Percentiles rank a stretch among this genome's conserved stretches.
Conservation (phyloP, 2,797 vertebrate genomes). For the Anas bernieri region DNA sequence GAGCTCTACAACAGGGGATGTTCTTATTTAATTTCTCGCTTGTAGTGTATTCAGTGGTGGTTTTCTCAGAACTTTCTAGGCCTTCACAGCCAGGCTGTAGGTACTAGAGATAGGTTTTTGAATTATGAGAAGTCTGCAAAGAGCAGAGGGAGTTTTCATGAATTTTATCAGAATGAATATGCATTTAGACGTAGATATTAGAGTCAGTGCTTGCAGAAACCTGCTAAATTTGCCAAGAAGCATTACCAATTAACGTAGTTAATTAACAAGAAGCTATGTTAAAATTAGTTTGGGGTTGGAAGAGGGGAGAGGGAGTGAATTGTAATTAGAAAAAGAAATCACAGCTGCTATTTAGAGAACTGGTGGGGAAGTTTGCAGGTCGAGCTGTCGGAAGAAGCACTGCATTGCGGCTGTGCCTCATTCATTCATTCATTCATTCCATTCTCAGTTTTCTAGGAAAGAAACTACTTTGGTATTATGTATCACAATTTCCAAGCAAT, state of each 20-base stretch:
- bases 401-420: slow-evolving; percentile 43
- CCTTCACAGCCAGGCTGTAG: not conserved
- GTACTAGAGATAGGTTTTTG: slow-evolving; percentile 8
- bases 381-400: not conserved
- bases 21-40: slow-evolving; percentile 1
- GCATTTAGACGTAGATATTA: slow-evolving; percentile 42
- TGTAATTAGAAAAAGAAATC: slow-evolving; percentile 57
- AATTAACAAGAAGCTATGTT: slow-evolving; percentile 69
- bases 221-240: slow-evolving; percentile 55
- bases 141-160: not conserved
- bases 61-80: slow-evolving; percentile 7
- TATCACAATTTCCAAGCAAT: slow-evolving; percentile 42
- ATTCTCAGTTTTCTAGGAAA: slow-evolving; percentile 51
- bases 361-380: slow-evolving; percentile 37
- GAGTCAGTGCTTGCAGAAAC: slow-evolving; percentile 43
- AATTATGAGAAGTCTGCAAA: not conserved
- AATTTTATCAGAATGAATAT: slow-evolving; percentile 43
- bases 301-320: not conserved
- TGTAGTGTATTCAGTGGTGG: not conserved
- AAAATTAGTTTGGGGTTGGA: slow-evolving; percentile 46
- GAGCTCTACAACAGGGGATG: not conserved
- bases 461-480: not conserved
- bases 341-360: slow-evolving; percentile 28
- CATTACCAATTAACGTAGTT: slow-evolving; percentile 60
- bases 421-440: slow-evolving; percentile 19